Conservation (phyloP, 2,797 vertebrate species). For the Aeoliscus strigatus region DNA sequence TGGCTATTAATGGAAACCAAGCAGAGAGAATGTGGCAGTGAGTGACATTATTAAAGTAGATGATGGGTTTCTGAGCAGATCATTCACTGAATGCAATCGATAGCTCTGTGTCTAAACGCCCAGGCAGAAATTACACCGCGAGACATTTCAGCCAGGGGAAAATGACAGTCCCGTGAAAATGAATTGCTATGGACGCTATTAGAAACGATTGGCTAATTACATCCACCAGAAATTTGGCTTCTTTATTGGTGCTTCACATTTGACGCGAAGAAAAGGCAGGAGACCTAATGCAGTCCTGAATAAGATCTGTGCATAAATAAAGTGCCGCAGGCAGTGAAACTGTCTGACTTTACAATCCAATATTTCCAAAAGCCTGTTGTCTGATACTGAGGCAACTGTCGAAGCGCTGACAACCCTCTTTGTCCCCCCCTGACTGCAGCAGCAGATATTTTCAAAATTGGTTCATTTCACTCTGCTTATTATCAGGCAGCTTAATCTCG, state of each 20-base stretch:
- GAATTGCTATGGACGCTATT: slow-evolving; percentile 58
- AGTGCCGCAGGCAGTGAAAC: slow-evolving; percentile 22
- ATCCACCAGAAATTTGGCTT: slow-evolving; percentile 33
- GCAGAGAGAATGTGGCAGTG: slow-evolving; percentile 50
- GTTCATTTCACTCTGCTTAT: slow-evolving; percentile 60
- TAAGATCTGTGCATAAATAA: slow-evolving; percentile 39
- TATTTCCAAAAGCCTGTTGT: slow-evolving; percentile 53
- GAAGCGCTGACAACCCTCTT: slow-evolving; percentile 32
- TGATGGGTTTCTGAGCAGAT: slow-evolving; percentile 65
- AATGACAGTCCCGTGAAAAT: slow-evolving; percentile 47
- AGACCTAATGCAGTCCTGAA: slow-evolving; percentile 11
- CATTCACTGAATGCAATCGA: slow-evolving; percentile 63
- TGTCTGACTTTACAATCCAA: slow-evolving; percentile 44
- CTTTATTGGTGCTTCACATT: slow-evolving; percentile 26
- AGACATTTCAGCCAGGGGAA: slow-evolving; percentile 28
- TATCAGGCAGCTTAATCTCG: slow-evolving; percentile 72
- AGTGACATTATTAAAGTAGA: slow-evolving; percentile 66
- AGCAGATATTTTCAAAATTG: slow-evolving; percentile 58
- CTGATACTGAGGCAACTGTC: slow-evolving; percentile 47
- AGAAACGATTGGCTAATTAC: slow-evolving; percentile 58
- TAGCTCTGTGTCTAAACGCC: slow-evolving; percentile 50
- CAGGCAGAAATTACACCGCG: slow-evolving; percentile 50
- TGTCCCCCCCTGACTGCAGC: slow-evolving; percentile 30
- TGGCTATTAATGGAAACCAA: slow-evolving; percentile 55
- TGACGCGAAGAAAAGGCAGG: slow-evolving; percentile 10